These are phyloP conservation scores for Varecia variegata DNA, from an alignment of 2,797 vertebrate genomes.

Conservation along the genomic window DNA sequence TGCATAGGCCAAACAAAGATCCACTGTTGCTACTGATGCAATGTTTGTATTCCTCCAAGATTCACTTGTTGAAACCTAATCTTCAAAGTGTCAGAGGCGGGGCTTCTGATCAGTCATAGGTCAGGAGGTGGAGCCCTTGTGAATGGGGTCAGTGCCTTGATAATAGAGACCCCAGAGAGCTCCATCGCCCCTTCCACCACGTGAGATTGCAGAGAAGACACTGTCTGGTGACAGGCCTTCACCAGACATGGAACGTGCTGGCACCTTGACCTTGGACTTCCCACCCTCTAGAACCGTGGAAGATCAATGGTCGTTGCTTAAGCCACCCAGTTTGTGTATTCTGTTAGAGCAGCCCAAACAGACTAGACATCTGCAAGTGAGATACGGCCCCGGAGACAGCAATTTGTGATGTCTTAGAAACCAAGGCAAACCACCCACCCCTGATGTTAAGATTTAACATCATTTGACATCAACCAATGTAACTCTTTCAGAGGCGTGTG, in stretches of 20 bases:
- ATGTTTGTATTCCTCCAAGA: no score
- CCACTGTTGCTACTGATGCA: neutral
- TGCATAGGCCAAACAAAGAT: neutral
- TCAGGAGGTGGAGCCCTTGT: no score
- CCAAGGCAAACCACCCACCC: no score
- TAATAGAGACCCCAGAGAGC: no score
- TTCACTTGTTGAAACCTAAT: neutral
- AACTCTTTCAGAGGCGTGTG: neutral
- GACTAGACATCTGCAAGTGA: neutral
- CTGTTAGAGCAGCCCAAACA: neutral
- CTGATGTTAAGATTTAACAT: neutral
- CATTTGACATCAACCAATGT: no score
- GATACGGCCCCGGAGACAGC: no score
- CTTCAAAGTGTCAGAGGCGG: neutral
- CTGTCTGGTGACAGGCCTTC: accelerated
- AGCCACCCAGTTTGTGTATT: accelerated
- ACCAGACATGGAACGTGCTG: neutral
- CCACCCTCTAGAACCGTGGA: neutral
- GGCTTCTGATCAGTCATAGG: neutral
- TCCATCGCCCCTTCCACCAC: accelerated
- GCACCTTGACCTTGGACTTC: neutral
- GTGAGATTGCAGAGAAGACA: neutral
- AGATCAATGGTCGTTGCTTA: neutral
- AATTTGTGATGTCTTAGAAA: neutral
- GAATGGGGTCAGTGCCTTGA: no score